Evolutionary conservation across 1,140 invertebrate genomes (phyloP).

Genomic region (Carcinoscorpius rotundicauda): DNA sequence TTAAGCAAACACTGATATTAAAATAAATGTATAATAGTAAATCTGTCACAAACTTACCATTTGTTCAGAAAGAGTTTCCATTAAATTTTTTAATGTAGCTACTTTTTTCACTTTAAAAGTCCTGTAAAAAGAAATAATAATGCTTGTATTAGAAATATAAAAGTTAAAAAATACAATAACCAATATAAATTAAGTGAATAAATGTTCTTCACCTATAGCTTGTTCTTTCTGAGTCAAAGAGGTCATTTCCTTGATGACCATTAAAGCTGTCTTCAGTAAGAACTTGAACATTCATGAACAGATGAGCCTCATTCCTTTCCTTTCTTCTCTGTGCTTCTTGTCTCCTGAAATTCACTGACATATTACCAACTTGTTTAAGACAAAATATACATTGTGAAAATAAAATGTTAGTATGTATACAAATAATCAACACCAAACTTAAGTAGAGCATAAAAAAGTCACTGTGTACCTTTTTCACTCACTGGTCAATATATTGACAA

Average conservation of each 20-base stretch:
- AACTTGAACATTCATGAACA: slow-evolving; percentile 82
- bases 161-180: too few relatives aligned
- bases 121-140: slow-evolving; percentile 30
- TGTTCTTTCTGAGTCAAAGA: slow-evolving; percentile 83
- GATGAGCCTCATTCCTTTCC: slow-evolving; percentile 88
- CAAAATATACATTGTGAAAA: too few relatives aligned
- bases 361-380: neutral
- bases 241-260: slow-evolving; percentile 89
- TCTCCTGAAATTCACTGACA: slow-evolving; percentile 36
- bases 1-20: too few relatives aligned
- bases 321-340: slow-evolving; percentile 83
- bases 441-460: too few relatives aligned
- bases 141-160: too few relatives aligned
- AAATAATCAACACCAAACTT: neutral
- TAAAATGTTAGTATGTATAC: too few relatives aligned
- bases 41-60: slow-evolving; percentile 38
- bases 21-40: too few relatives aligned
- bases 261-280: slow-evolving; percentile 76
- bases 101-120: slow-evolving; percentile 80
- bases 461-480: too few relatives aligned
- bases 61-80: slow-evolving; percentile 68
- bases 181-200: too few relatives aligned
- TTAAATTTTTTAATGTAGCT: slow-evolving; percentile 67
- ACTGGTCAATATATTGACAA: too few relatives aligned
- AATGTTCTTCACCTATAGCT: slow-evolving; percentile 40